phyloP scores from a whole-genome alignment of 2,888 invertebrate species.

The Callimorpha dominula region DNA sequence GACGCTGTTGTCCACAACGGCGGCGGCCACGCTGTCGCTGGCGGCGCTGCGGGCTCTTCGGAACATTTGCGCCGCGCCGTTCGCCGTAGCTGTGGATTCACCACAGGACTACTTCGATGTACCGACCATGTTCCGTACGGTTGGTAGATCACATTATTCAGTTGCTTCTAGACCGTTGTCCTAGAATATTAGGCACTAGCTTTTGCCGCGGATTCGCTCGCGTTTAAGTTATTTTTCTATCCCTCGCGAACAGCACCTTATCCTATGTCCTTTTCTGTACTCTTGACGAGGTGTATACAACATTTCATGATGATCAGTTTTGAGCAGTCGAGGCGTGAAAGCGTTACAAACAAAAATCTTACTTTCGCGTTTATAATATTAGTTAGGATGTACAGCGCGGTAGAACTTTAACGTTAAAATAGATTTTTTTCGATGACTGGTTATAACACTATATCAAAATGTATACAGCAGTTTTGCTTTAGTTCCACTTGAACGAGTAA shows the following conservation, averaged over 20 bases:
- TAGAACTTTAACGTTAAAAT: background rate
- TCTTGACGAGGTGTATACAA: too few species aligned
- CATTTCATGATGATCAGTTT: too few species aligned
- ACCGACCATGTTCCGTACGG: conserved; percentile 94
- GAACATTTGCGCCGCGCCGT: conserved; percentile 94
- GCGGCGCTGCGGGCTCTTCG: conserved; percentile 90
- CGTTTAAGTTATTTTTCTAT: too few species aligned
- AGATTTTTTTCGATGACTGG: background rate
- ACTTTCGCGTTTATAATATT: too few species aligned
- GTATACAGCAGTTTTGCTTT: background rate
- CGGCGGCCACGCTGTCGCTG: conserved; percentile 89
- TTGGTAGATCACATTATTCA: conserved; percentile 81
- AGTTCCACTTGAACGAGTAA: background rate
- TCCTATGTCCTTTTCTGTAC: too few species aligned
- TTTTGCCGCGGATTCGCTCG: background rate
- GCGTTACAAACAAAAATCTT: too few species aligned
- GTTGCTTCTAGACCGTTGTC: background rate
- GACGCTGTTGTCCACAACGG: conserved; percentile 88
- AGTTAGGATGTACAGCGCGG: background rate
- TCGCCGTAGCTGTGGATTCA: conserved; percentile 91
- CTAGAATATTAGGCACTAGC: too few species aligned
- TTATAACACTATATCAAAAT: too few species aligned
- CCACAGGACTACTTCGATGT: conserved; percentile 93
- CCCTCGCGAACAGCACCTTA: too few species aligned
- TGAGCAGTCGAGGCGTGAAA: too few species aligned